Evolutionary conservation across 2,888 invertebrate genomes (phyloP), one percentile per base, ranked within the genome.

Genomic region (Cerceris ruficornis): DNA sequence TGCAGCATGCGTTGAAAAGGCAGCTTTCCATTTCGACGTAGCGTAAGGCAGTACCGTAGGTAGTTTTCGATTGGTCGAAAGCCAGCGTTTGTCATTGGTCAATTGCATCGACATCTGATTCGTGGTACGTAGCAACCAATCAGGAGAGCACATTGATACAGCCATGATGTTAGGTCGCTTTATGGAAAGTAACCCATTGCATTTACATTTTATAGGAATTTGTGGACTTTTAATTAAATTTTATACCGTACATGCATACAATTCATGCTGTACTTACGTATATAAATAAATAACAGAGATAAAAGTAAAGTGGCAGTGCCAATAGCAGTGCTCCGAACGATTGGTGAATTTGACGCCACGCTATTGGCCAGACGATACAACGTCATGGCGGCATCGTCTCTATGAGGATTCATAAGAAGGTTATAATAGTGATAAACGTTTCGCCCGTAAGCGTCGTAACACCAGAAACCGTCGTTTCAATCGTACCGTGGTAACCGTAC

Each of bases 401-500:
- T 41, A 69, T 50, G 15, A 46, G 28, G 58, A 71, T 61, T 72
- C 39, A 14, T 59, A 59, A 65, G 69, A 69, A 75, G 55, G 60
- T 77, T 74, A 59, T 74, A 59, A 42, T 6, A 50, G 15, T 64
- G 41, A 54, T 28, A 46, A 55, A 60, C 11, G 59, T 61, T 64
- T 39, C 39, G 28, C 6, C 46, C 43, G 0, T 50, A 67, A 39
- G 15, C 41, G 1, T 66, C 39, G 41, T 57, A 50, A 71, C 9
- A 71, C 55, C 13, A 28, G 14, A 54, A 57, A 28, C 28, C 28
- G 28, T 57, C 42, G 15, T 8, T 39, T 57, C n/a, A 7, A 0
- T 39, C 2, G 2, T n/a, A 8, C 6, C 9, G 7, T 28, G 39
- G 7, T 13, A 67, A 17, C n/a, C 49, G 5, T n/a, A 49, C 28